These are phyloP conservation scores for Sebastes steindachneri DNA, from an alignment of 2,797 vertebrate genomes.

Conservation along the genomic window DNA sequence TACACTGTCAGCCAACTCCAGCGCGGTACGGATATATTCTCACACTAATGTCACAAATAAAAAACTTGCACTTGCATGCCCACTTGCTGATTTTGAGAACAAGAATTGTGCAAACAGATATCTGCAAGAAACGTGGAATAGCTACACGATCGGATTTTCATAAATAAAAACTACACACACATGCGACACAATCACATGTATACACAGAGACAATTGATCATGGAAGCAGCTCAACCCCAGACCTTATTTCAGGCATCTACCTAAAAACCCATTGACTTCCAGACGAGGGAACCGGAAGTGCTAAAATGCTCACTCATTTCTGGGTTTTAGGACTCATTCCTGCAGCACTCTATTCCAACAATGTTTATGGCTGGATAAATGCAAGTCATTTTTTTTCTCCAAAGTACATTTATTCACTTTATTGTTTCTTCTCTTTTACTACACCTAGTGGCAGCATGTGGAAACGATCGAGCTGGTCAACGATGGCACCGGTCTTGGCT, in stretches of 20 bases:
- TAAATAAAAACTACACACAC: neutral
- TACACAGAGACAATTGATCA: neutral
- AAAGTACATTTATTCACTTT: neutral
- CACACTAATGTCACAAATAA: neutral
- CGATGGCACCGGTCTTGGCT: conserved; percentile 95
- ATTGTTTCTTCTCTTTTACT: neutral
- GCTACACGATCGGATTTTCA: neutral
- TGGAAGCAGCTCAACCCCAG: neutral
- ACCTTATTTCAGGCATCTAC: too few relatives aligned
- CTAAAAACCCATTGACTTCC: too few relatives aligned
- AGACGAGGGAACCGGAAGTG: too few relatives aligned
- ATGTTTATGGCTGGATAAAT: neutral
- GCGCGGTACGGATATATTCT: conserved; percentile 81
- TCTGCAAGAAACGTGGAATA: neutral
- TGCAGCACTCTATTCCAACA: neutral
- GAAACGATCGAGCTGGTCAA: conserved; percentile 96
- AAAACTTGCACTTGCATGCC: neutral
- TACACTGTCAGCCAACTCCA: conserved; percentile 93
- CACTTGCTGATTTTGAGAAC: neutral
- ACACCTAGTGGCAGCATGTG: conserved; percentile 90
- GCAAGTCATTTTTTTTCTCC: neutral
- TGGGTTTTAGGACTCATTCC: too few relatives aligned
- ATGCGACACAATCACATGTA: neutral
- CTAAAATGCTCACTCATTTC: too few relatives aligned
- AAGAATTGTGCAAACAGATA: neutral